Base-by-base conservation (phyloP, 2,797 vertebrate genomes). In the Antennarius maculatus region DNA sequence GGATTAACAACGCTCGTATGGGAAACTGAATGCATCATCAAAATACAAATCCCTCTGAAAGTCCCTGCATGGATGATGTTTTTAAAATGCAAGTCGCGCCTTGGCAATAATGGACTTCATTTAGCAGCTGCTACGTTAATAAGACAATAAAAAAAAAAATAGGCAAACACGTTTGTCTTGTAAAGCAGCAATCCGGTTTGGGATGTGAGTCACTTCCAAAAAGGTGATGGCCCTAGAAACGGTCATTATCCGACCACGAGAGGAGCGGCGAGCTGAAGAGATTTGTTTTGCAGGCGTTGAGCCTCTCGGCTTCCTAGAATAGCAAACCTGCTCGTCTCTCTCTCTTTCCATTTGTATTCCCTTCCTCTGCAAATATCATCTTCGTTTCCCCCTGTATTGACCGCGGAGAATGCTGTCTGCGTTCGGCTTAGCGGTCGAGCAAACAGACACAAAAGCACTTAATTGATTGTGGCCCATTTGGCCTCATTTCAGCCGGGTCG, bases 381-480 rank as follows among this genome's bases (percentile, higher is more conserved):
- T 42, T 52, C 42, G 48, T 31, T 54, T 27, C 66, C n/a, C n/a
- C 13, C 51, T 9, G 42, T 75, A 77, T 80, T 80, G 76, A 85
- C 76, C 61, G 18, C 23, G 13, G 28, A 45, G 45, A 59, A 71
- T 27, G 11, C 47, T 60, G 46, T 47, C 37, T 41, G 37, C 1
- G 6, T 71, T 64, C 52, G 49, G 46, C 54, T 68, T 39, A 18
- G 46, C 59, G 81, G 84, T 78, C 68, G 76, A 62, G 75, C 69
- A 61, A n/a, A 54, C 63, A 27, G 61, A 66, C 59, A 34, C 56
- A 39, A 55, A 71, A 58, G 37, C 59, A 66, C 58, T 73, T 83
- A 82, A 90, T 89, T 87, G 82, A 88, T 86, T 80, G 55, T 78
- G 57, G 67, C 65, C 75, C 60, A 77, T 81, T 79, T 80, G 65